These are phyloP conservation scores for Aurelia aurita DNA, from an alignment of 30 jellyfish, hydroid and myxozoan genomes.

Conservation along the genomic window DNA sequence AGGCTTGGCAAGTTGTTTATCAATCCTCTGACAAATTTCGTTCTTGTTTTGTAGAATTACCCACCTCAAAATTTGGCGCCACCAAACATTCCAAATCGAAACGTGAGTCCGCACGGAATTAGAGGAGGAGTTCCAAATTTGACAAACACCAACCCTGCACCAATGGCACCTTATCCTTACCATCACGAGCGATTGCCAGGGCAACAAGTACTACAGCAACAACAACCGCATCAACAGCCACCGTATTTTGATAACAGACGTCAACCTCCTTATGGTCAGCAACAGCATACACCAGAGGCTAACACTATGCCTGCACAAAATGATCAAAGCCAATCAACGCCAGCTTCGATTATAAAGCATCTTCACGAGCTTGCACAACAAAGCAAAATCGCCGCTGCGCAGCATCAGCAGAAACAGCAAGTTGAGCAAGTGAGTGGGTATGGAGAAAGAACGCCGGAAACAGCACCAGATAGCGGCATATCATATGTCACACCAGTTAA, in stretches of 20 bases:
- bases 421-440: background rate
- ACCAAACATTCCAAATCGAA: slow-evolving; percentile 10
- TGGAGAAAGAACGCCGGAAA: slow-evolving; percentile 61
- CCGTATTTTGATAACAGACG: slow-evolving; percentile 19
- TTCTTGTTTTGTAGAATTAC: slow-evolving; percentile 1
- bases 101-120: slow-evolving; percentile 4
- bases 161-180: slow-evolving; percentile 27
- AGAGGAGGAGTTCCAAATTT: slow-evolving; percentile 11
- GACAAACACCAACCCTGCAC: slow-evolving; percentile 20
- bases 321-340: slow-evolving; percentile 32
- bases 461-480: slow-evolving; percentile 29
- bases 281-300: slow-evolving; percentile 16
- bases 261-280: slow-evolving; percentile 28
- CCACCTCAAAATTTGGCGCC: slow-evolving; percentile 26
- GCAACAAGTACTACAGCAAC: slow-evolving; percentile 15
- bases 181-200: slow-evolving; percentile 33
- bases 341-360: slow-evolving; percentile 59
- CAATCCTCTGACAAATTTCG: background rate
- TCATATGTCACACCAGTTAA: slow-evolving; percentile 43
- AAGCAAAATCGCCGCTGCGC: slow-evolving; percentile 23
- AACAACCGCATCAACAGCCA: slow-evolving; percentile 56
- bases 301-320: background rate
- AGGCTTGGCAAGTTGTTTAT: background rate
- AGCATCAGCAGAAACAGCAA: slow-evolving; percentile 34
- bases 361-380: slow-evolving; percentile 66